These are phyloP conservation scores for Tamandua tetradactyla DNA, from an alignment of 2,797 vertebrate genomes.

Conservation along the genomic window DNA sequence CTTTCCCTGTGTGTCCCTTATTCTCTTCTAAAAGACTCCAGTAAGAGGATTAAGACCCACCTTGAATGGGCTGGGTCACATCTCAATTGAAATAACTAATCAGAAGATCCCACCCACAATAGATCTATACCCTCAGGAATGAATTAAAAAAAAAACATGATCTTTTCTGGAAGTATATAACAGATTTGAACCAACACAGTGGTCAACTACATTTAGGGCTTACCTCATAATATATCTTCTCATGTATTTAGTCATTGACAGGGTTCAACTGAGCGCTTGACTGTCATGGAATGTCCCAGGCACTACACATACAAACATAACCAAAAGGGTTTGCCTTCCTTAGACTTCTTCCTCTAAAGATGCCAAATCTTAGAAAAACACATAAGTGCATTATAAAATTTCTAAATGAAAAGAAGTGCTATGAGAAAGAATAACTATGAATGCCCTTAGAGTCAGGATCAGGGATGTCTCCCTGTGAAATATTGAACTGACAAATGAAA, in stretches of 20 bases:
- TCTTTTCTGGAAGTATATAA: too few species aligned
- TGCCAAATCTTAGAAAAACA: neutral
- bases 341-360: neutral
- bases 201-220: neutral
- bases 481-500: neutral
- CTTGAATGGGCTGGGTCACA: too few species aligned
- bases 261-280: neutral
- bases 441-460: neutral
- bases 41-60: too few species aligned
- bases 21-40: too few species aligned
- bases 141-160: too few species aligned
- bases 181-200: neutral
- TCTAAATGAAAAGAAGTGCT: neutral
- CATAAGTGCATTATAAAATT: neutral
- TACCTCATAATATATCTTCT: neutral
- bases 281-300: neutral
- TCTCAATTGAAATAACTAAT: too few species aligned
- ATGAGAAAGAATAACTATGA: neutral
- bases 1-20: too few species aligned
- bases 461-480: neutral
- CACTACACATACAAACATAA: neutral
- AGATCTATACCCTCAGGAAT: too few species aligned
- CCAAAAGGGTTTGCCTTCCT: neutral
- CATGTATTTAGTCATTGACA: neutral
- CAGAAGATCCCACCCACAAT: too few species aligned